phyloP scores from a whole-genome alignment of 2,888 invertebrate genomes.

The Pherbina coryleti region DNA sequence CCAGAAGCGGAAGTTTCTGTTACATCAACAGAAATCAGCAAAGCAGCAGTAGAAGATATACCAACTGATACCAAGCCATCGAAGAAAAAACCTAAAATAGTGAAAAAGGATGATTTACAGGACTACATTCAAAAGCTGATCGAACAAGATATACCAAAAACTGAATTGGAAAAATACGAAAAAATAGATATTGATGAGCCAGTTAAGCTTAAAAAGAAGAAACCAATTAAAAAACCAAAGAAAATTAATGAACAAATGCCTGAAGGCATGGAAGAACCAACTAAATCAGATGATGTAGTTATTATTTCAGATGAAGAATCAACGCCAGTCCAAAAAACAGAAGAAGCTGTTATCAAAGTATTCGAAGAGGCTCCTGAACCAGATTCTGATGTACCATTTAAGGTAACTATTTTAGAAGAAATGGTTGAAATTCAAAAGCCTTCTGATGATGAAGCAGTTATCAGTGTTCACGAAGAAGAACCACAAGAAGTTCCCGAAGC shows the following conservation, averaged over 20 bases:
- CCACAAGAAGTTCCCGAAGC: conserved; percentile 48
- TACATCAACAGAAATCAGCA: conserved; percentile 53
- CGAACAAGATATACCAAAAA: conserved; percentile 68
- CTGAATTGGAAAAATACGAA: conserved; percentile 69
- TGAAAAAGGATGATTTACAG: conserved; percentile 65
- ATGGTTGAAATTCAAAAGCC: conserved; percentile 51
- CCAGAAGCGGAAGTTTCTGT: conserved; percentile 70
- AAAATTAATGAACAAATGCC: neutral
- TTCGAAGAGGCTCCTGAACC: conserved; percentile 48
- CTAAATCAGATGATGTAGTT: conserved; percentile 16
- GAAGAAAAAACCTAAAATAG: conserved; percentile 63
- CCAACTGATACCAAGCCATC: conserved; percentile 49
- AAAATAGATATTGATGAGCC: conserved; percentile 68
- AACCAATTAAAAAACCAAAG: conserved; percentile 42
- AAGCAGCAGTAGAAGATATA: conserved; percentile 40
- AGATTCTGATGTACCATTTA: conserved; percentile 47
- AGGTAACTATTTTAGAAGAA: conserved; percentile 59
- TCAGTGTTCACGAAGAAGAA: conserved; percentile 49
- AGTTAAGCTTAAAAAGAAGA: conserved; percentile 65
- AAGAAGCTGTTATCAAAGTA: conserved; percentile 38
- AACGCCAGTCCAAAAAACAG: conserved; percentile 16
- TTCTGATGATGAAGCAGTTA: conserved; percentile 55
- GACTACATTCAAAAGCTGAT: conserved; percentile 67
- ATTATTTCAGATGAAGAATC: conserved; percentile 35
- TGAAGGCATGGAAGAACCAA: conserved; percentile 45